A percentile compares a stretch with the other conserved stretches of the same genome.
Evolutionary conservation across 2,797 vertebrate genomes (phyloP).

Genomic region (Percopsis omiscomaycus): DNA sequence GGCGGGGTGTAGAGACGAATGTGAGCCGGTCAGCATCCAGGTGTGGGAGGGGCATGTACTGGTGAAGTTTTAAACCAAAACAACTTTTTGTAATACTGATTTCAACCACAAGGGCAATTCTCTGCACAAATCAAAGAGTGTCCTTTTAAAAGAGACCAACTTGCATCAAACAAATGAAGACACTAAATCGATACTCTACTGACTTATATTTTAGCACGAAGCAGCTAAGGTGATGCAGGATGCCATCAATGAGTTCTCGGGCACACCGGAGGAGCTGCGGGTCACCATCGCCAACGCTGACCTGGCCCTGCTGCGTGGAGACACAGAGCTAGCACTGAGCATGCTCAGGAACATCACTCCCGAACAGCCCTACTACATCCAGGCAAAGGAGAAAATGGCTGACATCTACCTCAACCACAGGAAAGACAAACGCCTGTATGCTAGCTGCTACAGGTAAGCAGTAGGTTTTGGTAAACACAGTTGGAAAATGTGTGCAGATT

Average conservation of each 20-base stretch:
- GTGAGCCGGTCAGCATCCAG: no score
- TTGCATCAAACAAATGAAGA: neutral
- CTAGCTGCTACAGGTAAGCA: constrained; percentile 90
- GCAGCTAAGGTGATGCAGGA: constrained; percentile 96
- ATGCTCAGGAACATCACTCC: constrained; percentile 90
- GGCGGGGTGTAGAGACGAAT: no score
- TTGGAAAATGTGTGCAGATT: neutral
- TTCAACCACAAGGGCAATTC: no score
- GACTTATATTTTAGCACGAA: constrained; percentile 83
- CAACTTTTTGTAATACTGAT: no score
- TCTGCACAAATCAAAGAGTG: neutral
- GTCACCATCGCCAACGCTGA: constrained; percentile 92
- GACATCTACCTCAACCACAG: constrained; percentile 91
- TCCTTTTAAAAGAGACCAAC: neutral
- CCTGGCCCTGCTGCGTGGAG: constrained; percentile 87
- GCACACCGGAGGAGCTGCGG: constrained; percentile 89
- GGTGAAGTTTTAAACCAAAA: no score
- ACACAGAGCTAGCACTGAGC: constrained; percentile 88
- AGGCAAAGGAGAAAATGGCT: constrained; percentile 97
- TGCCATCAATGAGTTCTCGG: constrained; percentile 94
- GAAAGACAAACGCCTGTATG: constrained; percentile 91
- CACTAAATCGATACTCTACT: neutral
- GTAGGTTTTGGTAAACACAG: neutral
- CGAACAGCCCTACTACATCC: constrained; percentile 91
- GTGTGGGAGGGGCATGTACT: no score